phyloP scores from a whole-genome alignment of 2,113 vertebrate species.

The Daphoenositta chrysoptera region DNA sequence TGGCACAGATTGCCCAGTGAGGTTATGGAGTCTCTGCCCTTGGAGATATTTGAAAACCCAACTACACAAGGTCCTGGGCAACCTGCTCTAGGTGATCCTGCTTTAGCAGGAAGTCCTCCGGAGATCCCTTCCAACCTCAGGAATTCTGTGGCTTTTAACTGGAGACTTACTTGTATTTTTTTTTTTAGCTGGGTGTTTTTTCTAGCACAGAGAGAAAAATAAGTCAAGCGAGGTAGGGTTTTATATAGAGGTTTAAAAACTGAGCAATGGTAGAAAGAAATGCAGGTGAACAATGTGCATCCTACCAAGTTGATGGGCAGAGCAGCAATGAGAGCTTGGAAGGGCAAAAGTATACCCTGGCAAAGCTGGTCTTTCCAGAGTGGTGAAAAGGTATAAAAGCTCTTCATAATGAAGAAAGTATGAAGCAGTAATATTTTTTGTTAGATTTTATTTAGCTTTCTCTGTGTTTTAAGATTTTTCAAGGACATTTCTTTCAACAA shows the following conservation, averaged over 20 bases:
- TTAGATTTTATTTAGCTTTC: not conserved
- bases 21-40: not conserved
- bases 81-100: not conserved
- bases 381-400: not conserved
- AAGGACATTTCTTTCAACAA: not conserved
- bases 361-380: not conserved
- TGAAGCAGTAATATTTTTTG: not conserved
- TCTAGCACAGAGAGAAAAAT: not conserved
- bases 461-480: conserved; percentile 7
- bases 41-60: not conserved
- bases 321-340: not conserved
- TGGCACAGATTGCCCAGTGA: not conserved
- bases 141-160: not conserved
- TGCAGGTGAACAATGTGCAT: not conserved
- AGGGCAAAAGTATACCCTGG: not conserved
- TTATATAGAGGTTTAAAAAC: not conserved
- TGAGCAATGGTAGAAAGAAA: not conserved
- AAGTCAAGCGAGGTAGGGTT: not conserved
- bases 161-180: not conserved
- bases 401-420: not conserved
- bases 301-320: not conserved
- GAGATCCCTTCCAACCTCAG: not conserved
- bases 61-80: not conserved
- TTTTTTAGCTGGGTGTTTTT: not conserved
- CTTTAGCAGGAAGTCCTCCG: not conserved